phyloP scores from a whole-genome alignment of 92 coral and sea anemone genomes.

The Phenganax stokvisi region DNA sequence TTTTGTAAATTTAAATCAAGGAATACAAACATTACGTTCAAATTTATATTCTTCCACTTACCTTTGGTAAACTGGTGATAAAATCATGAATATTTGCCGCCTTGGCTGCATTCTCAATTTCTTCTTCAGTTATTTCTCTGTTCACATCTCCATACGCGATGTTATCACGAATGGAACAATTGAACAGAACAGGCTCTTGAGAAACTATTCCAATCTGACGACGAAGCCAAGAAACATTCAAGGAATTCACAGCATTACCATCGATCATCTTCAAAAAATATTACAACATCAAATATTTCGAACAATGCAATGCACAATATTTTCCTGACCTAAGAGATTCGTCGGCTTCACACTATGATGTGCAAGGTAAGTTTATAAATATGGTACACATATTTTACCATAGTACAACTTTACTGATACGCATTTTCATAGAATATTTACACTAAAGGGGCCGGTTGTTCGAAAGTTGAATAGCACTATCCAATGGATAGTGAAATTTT shows the following conservation, averaged over 20 bases:
- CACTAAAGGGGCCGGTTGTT: too few species aligned
- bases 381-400: too few species aligned
- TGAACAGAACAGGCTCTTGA: slow-evolving; percentile 25
- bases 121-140: neutral
- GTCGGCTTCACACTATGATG: too few species aligned
- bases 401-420: too few species aligned
- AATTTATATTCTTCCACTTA: neutral
- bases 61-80: slow-evolving; percentile 81
- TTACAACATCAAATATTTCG: too few species aligned
- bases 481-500: too few species aligned
- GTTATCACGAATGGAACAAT: slow-evolving; percentile 22
- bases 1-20: too few species aligned
- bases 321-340: too few species aligned
- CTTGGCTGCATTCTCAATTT: slow-evolving; percentile 71
- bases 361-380: too few species aligned
- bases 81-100: slow-evolving; percentile 88
- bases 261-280: slow-evolving; percentile 59
- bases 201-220: slow-evolving; percentile 34
- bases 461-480: too few species aligned
- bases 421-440: too few species aligned
- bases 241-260: slow-evolving; percentile 53
- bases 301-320: too few species aligned
- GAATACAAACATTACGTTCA: neutral
- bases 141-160: slow-evolving; percentile 21
- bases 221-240: slow-evolving; percentile 57